A percentile compares a stretch with the other conserved stretches of the same genome.
Evolutionary conservation across 2,797 vertebrate genomes (phyloP).

Genomic region (Cuniculus paca): DNA sequence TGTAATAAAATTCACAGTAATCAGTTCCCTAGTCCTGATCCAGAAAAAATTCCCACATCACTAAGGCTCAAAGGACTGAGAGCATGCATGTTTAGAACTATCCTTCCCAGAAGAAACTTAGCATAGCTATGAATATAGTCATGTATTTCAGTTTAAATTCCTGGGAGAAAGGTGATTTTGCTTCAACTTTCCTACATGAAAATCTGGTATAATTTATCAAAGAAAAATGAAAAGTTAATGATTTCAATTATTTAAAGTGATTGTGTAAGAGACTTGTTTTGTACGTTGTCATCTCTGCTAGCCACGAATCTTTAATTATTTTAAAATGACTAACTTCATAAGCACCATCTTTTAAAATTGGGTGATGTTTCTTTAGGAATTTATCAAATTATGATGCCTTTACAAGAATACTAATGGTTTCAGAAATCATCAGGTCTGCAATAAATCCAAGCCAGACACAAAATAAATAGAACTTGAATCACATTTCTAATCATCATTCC

Average conservation of each 20-base stretch:
- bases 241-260: constrained; percentile 47
- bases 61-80: not conserved
- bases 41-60: not conserved
- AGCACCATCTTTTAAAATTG: constrained; percentile 3
- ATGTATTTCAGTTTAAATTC: constrained; percentile 33
- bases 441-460: constrained; percentile 8
- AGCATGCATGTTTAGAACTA: not conserved
- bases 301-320: constrained; percentile 38
- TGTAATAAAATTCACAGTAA: constrained; percentile 75
- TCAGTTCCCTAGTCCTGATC: constrained; percentile 9
- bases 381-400: not conserved
- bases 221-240: not conserved
- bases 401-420: constrained; percentile 17
- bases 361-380: constrained; percentile 39
- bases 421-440: constrained; percentile 1
- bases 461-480: not conserved
- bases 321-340: constrained; percentile 36
- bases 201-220: constrained; percentile 45
- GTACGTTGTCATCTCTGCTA: not conserved
- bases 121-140: not conserved
- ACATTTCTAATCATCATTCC: not conserved
- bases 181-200: constrained; percentile 17
- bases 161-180: not conserved
- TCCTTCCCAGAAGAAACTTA: constrained; percentile 10
- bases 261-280: constrained; percentile 8